phyloP scores from a whole-genome alignment of 64 coral and sea anemone genomes.

The Trachythela sp. region DNA sequence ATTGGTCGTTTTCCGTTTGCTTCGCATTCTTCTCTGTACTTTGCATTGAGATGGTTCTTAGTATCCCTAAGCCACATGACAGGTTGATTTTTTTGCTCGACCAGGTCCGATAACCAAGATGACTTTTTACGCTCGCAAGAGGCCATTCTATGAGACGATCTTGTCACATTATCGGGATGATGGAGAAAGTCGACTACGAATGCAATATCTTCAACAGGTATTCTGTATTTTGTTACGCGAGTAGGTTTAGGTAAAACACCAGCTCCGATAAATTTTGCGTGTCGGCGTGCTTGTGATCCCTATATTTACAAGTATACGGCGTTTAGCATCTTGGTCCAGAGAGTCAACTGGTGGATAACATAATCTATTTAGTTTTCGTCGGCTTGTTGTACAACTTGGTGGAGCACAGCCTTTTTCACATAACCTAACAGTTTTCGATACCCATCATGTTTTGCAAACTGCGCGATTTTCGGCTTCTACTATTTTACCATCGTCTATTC shows the following conservation, averaged over 20 bases:
- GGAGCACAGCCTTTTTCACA: background rate
- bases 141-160: too few relatives aligned
- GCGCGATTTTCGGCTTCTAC: background rate
- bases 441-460: background rate
- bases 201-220: too few relatives aligned
- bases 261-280: too few relatives aligned
- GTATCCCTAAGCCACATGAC: slow-evolving; percentile 25
- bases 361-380: too few relatives aligned
- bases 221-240: too few relatives aligned
- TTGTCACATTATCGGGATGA: too few relatives aligned
- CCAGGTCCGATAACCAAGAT: background rate
- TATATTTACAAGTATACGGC: background rate
- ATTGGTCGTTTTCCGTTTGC: too few relatives aligned
- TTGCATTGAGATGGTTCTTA: slow-evolving; percentile 5
- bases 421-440: background rate
- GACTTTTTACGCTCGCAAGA: background rate
- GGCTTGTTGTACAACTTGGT: background rate
- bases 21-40: background rate
- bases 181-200: too few relatives aligned
- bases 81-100: background rate
- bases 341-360: too few relatives aligned
- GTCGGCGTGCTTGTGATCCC: background rate
- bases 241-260: too few relatives aligned
- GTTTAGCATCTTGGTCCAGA: background rate
- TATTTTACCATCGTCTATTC: background rate